phyloP scores from a whole-genome alignment of 2,888 invertebrate species.

The Perizoma flavofasciatum region DNA sequence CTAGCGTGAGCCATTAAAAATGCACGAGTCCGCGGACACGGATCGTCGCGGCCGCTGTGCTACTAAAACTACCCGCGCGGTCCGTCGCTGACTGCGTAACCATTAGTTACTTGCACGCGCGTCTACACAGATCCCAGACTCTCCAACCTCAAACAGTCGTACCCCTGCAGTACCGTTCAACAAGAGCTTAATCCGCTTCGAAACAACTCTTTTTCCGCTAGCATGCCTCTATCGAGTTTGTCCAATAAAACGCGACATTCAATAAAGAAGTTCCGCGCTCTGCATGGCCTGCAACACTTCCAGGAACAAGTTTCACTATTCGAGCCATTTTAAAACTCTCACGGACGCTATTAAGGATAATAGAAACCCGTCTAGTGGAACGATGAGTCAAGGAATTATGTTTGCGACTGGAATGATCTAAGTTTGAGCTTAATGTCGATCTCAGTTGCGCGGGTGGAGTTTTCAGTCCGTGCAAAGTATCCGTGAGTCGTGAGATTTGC shows the following conservation, averaged over 20 bases:
- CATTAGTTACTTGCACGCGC: conserved; percentile 62
- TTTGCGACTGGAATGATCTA: conserved; percentile 71
- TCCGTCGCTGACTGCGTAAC: conserved; percentile 32
- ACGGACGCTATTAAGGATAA: conserved; percentile 81
- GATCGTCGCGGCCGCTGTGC: conserved; percentile 45
- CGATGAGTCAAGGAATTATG: conserved; percentile 77
- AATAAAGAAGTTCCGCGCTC: conserved; percentile 70
- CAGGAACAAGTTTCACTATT: conserved; percentile 76
- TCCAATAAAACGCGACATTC: conserved; percentile 75
- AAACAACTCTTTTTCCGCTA: conserved; percentile 54
- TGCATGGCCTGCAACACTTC: conserved; percentile 73
- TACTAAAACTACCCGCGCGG: conserved; percentile 25
- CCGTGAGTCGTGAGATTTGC: conserved; percentile 38
- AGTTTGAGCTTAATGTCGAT: conserved; percentile 72
- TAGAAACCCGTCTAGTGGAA: conserved; percentile 74
- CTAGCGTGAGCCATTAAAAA: conserved; percentile 82
- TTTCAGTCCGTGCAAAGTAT: conserved; percentile 47
- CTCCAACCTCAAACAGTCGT: conserved; percentile 41
- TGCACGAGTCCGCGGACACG: conserved; percentile 81
- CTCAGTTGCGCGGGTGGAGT: conserved; percentile 47
- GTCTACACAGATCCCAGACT: conserved; percentile 49
- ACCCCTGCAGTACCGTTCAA: conserved; percentile 6
- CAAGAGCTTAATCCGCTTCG: conserved; percentile 28
- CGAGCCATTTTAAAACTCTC: conserved; percentile 80
- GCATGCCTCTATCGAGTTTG: conserved; percentile 62